Percentiles rank a stretch among this genome's conserved stretches.
Conservation (phyloP, 2,797 vertebrate species). For the Poecile montanus region DNA sequence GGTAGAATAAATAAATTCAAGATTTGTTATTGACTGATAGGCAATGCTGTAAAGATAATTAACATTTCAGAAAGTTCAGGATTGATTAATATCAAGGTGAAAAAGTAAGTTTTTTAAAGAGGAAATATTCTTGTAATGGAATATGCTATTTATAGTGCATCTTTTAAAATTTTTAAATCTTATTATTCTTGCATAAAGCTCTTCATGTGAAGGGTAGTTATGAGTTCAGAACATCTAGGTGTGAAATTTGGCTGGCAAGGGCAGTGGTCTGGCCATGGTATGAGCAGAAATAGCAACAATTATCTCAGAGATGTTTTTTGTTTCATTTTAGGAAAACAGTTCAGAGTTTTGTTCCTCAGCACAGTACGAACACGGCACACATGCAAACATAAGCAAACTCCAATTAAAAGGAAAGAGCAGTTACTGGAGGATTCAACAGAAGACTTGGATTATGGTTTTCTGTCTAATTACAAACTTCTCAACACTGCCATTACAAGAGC, state of each 20-base stretch:
- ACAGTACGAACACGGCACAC: constrained; percentile 97
- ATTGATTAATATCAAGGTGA: not conserved
- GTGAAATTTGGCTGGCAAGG: not conserved
- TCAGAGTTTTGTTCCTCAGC: constrained; percentile 96
- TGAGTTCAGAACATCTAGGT: not conserved
- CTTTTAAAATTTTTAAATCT: constrained; percentile 49
- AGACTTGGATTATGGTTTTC: constrained; percentile 97
- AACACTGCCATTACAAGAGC: constrained; percentile 99
- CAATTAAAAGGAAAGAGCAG: constrained; percentile 98
- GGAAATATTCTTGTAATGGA: constrained; percentile 47
- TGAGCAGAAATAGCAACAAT: constrained; percentile 17
- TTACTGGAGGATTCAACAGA: constrained; percentile 97
- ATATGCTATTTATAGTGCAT: constrained; percentile 45
- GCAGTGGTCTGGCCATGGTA: not conserved
- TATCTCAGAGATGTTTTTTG: not conserved
- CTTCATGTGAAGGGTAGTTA: not conserved
- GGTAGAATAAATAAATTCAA: not conserved
- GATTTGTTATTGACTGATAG: not conserved
- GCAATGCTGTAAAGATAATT: not conserved
- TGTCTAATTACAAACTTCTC: constrained; percentile 99
- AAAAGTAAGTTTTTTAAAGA: constrained; percentile 2
- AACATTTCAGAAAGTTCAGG: not conserved
- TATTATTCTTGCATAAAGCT: constrained; percentile 57
- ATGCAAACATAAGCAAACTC: constrained; percentile 98
- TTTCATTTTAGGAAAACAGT: constrained; percentile 90